A percentile compares a stretch with the other conserved stretches of the same genome.
These are phyloP conservation scores for Brachionus rotundiformis DNA, from an alignment of 1,140 invertebrate genomes.

Conservation along the genomic window DNA sequence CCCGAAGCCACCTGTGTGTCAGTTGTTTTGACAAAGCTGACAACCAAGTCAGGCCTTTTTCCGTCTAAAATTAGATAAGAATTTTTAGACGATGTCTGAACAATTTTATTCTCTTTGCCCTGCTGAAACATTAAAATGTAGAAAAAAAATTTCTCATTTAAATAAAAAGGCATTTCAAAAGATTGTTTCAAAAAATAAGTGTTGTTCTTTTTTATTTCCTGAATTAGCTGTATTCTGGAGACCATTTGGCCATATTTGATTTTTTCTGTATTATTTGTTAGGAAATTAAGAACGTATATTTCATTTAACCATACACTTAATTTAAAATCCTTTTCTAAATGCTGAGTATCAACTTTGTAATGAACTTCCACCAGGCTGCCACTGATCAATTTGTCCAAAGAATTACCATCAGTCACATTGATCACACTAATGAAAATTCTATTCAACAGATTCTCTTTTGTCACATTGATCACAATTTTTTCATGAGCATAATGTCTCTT, in stretches of 20 bases:
- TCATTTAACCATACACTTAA: neutral
- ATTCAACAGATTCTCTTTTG: neutral
- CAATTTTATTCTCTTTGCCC: neutral
- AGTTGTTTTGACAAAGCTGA: neutral
- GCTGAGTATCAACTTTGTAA: neutral
- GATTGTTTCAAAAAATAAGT: neutral
- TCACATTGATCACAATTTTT: neutral
- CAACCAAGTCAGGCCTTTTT: neutral
- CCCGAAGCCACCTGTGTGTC: neutral
- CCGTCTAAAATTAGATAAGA: neutral
- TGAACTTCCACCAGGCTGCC: neutral
- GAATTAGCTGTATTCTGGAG: neutral
- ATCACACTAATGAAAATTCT: neutral
- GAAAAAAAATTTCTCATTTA: neutral
- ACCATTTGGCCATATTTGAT: neutral
- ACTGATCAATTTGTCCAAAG: neutral
- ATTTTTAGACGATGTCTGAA: neutral
- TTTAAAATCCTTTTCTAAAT: neutral
- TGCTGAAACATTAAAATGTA: neutral
- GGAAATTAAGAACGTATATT: neutral
- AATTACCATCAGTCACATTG: neutral
- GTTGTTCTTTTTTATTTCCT: neutral
- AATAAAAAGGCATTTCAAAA: neutral
- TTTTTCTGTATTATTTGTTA: neutral
- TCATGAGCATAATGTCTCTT: neutral